A percentile compares a stretch with the other conserved stretches of the same genome.
phyloP scores from a whole-genome alignment of 2,888 invertebrate genomes.

The Achlya flavicornis region DNA sequence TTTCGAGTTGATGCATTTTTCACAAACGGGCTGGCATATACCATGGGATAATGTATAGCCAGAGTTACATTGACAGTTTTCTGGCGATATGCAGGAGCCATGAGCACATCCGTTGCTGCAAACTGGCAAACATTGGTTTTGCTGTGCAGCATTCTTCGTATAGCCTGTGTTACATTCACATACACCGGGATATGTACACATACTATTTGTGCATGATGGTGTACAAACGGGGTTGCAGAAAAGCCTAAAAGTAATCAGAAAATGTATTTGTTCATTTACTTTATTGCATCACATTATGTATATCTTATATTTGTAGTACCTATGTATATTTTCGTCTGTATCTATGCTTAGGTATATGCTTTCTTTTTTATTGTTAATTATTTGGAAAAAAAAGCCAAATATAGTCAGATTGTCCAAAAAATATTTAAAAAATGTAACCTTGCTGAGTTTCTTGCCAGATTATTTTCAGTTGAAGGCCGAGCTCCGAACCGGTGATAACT shows the following conservation, averaged over 20 bases:
- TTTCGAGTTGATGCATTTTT: not conserved
- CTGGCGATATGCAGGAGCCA: constrained; percentile 30
- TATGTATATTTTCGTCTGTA: too few relatives aligned
- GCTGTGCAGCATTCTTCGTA: not conserved
- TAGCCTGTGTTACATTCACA: constrained; percentile 21
- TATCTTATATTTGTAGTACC: too few relatives aligned
- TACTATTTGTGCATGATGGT: constrained; percentile 25
- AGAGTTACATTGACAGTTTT: constrained; percentile 20
- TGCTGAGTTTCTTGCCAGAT: too few relatives aligned
- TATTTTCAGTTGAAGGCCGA: too few relatives aligned
- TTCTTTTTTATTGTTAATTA: too few relatives aligned
- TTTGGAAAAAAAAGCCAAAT: too few relatives aligned
- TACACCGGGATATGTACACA: constrained; percentile 28
- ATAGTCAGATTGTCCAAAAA: too few relatives aligned
- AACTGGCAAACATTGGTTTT: constrained; percentile 23
- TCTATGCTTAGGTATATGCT: too few relatives aligned
- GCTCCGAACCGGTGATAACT: too few relatives aligned
- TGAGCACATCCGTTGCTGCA: constrained; percentile 26
- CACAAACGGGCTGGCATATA: not conserved
- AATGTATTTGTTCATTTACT: not conserved
- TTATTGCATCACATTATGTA: not conserved
- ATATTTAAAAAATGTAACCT: too few relatives aligned
- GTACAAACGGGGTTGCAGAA: constrained; percentile 24
- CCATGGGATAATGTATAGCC: constrained; percentile 18
- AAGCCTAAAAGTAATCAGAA: not conserved